Evolutionary conservation across 2,113 vertebrate species (phyloP).

Genomic region (Tupaia chinensis): DNA sequence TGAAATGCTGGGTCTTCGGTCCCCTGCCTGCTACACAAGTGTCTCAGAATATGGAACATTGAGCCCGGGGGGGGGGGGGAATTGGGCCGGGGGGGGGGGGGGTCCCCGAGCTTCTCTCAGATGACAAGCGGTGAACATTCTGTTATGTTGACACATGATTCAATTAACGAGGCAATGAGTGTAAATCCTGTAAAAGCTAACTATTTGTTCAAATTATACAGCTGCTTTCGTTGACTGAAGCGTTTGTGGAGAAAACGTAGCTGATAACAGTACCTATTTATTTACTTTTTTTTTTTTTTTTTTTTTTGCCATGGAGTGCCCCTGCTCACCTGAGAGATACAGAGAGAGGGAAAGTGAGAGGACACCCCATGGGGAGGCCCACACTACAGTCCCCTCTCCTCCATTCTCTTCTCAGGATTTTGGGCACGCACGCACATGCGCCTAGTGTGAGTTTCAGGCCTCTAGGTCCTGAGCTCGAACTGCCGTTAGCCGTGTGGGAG

Average conservation of each 20-base stretch:
- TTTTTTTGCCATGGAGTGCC: too few relatives aligned
- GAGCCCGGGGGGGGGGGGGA: background rate
- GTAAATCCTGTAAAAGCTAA: constrained; percentile 58
- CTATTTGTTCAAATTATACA: constrained; percentile 50
- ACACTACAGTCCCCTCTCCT: too few relatives aligned
- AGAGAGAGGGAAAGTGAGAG: too few relatives aligned
- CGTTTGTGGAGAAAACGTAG: constrained; percentile 48
- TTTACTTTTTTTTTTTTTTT: too few relatives aligned
- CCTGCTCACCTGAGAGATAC: too few relatives aligned
- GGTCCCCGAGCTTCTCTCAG: background rate
- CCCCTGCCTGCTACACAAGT: background rate
- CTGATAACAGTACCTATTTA: background rate
- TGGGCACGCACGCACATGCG: too few relatives aligned
- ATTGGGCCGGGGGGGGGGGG: too few relatives aligned
- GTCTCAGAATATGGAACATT: background rate
- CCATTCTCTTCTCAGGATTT: too few relatives aligned
- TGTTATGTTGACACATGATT: constrained; percentile 74
- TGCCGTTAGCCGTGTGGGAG: too few relatives aligned
- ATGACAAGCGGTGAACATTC: constrained; percentile 57
- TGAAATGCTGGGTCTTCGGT: background rate
- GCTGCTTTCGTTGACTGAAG: constrained; percentile 31
- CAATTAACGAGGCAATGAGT: constrained; percentile 59
- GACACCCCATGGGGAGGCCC: too few relatives aligned
- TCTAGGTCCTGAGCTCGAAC: too few relatives aligned
- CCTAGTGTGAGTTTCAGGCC: too few relatives aligned